Evolutionary conservation across 2,888 invertebrate genomes (phyloP).

Genomic region (Rotaria socialis): DNA sequence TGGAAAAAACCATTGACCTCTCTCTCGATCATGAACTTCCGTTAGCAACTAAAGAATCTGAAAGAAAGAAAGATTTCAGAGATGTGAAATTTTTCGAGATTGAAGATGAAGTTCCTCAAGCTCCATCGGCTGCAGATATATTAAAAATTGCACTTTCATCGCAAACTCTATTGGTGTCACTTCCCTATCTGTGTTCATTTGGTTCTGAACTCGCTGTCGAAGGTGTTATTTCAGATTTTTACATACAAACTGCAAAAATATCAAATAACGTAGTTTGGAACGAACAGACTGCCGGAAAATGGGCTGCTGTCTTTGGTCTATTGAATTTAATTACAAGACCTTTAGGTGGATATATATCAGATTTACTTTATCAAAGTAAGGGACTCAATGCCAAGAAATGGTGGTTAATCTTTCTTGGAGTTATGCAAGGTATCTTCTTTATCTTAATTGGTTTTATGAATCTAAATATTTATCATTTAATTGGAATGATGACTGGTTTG

Average conservation of each 20-base stretch:
- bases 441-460: background rate
- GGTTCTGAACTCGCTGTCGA: background rate
- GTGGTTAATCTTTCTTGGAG: background rate
- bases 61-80: background rate
- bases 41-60: background rate
- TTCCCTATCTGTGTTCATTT: background rate
- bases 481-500: background rate
- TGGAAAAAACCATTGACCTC: too few species aligned
- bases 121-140: too few species aligned
- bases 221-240: background rate
- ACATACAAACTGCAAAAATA: background rate
- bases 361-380: background rate
- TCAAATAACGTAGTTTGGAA: background rate
- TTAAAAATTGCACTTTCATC: background rate
- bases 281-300: background rate
- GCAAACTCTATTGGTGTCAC: background rate
- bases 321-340: too few species aligned
- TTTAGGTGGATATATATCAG: too few species aligned
- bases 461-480: background rate
- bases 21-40: too few species aligned
- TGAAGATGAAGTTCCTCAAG: too few species aligned
- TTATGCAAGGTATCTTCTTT: background rate
- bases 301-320: background rate
- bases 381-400: background rate
- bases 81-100: too few species aligned